Evolutionary conservation across 2,113 vertebrate species (phyloP).

Genomic region (Phyllopteryx taeniolatus): DNA sequence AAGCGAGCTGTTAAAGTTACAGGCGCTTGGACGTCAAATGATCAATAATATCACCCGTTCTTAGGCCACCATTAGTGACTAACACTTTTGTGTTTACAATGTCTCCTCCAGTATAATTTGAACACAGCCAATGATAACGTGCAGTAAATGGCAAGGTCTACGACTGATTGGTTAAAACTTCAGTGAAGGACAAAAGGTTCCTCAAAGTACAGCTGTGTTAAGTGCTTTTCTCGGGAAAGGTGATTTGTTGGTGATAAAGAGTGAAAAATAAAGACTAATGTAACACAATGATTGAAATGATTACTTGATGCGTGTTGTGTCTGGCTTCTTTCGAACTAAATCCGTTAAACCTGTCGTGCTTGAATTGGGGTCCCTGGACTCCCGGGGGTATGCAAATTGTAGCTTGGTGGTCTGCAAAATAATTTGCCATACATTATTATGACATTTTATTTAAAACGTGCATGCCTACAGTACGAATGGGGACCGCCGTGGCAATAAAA

Average conservation of each 20-base stretch:
- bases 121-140: conserved; percentile 62
- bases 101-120: conserved; percentile 65
- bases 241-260: conserved; percentile 71
- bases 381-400: no score
- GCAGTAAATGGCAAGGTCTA: conserved; percentile 70
- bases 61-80: conserved; percentile 66
- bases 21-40: conserved; percentile 67
- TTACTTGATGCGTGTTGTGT: conserved; percentile 52
- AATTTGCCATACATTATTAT: neutral
- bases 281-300: conserved; percentile 53
- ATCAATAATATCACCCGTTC: conserved; percentile 76
- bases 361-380: neutral
- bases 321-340: conserved; percentile 33
- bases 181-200: conserved; percentile 62
- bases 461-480: neutral
- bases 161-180: conserved; percentile 76
- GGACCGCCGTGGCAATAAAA: neutral
- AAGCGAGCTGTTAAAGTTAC: conserved; percentile 74
- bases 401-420: neutral
- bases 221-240: conserved; percentile 37
- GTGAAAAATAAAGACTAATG: conserved; percentile 70
- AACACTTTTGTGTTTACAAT: conserved; percentile 53
- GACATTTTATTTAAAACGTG: neutral
- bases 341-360: neutral
- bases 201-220: conserved; percentile 44